A percentile compares a stretch with the other conserved stretches of the same genome.
Conservation (phyloP, 35 echinoderm and acorn worm species). For the Strongylocentrotus purpuratus region DNA sequence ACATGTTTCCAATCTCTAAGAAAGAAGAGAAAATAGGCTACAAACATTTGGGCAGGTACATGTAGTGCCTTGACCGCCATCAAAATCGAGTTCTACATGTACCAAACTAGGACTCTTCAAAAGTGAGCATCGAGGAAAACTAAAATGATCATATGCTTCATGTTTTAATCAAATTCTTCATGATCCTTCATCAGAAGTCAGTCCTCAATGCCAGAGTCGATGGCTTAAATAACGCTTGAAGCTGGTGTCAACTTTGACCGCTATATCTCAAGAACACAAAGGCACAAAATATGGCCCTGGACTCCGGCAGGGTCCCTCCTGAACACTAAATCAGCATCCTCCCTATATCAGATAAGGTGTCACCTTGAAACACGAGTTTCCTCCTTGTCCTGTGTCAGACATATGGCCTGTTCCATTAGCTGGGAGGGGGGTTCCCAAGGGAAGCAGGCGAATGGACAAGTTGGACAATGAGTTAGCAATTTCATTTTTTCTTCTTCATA, state of each 20-base stretch:
- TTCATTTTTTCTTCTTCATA: not conserved
- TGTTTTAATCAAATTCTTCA: not conserved
- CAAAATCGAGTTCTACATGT: not conserved
- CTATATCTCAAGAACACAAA: not conserved
- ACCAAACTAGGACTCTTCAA: not conserved
- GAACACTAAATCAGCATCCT: constrained; percentile 16
- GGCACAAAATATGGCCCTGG: not conserved
- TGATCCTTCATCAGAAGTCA: not conserved
- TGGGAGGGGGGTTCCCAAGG: not conserved
- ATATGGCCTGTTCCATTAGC: not conserved
- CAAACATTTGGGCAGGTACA: not conserved
- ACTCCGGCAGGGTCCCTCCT: constrained; percentile 19
- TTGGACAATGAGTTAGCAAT: not conserved
- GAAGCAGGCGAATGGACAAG: not conserved
- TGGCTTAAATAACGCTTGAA: not conserved
- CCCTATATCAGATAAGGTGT: constrained; percentile 28
- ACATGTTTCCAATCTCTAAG: no score
- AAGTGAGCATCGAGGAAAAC: not conserved
- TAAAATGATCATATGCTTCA: not conserved
- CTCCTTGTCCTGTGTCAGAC: not conserved
- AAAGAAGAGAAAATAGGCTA: no score
- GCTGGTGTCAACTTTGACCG: not conserved
- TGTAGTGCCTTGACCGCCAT: no score
- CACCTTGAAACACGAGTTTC: constrained; percentile 51
- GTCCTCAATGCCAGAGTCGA: not conserved